Base-by-base conservation (phyloP, 2,888 invertebrate genomes). In the Agriopis aurantiaria region DNA sequence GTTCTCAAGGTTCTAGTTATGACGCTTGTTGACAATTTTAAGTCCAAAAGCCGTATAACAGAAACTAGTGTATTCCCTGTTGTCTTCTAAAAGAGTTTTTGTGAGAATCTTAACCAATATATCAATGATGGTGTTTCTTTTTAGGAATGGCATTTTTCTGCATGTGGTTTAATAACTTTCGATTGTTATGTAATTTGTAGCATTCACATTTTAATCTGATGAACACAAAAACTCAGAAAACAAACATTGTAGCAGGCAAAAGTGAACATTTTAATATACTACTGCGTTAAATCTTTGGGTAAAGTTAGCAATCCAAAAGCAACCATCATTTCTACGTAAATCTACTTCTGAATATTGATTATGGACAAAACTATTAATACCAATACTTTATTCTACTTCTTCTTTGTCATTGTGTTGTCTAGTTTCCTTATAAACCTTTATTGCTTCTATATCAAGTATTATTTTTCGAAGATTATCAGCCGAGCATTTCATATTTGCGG, bases 1-100 rank as follows among this genome's bases (percentile, higher is more conserved):
- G 51, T 64, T 48, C 23, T 52, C 51, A 43, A 57, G 68, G 55
- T 73, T 51, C 49, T 65, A 52, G 57, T 67, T 52, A 56, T 56
- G 9, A 48, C 33, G 58, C 58, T 58, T 58, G 58, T 58, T 58
- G 46, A 58, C 45, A 46, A 10, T 57, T 17, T 40, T 33, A 52
- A 43, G 58, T n/a, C 23, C 12, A 23, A 17, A 57, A 14, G 11
- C 45, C 41, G 1, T 7, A 33, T 33, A 43, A 14, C 45, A 46
- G 17, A 46, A 46, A 58, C 5, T 56, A 17, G 17, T 33, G 43
- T 17, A n/a, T n/a, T 57, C n/a, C 4, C 17, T 41, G 12, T 40
- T 52, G 52, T 40, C 12, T 33, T 40, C 40, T 55, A n/a, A 8
- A 55, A 40, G 8, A 55, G 40, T 23, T 17, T 56, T 40, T 57